Conservation (phyloP, 2,113 vertebrate genomes). For the Pelvicachromis taeniatus region DNA sequence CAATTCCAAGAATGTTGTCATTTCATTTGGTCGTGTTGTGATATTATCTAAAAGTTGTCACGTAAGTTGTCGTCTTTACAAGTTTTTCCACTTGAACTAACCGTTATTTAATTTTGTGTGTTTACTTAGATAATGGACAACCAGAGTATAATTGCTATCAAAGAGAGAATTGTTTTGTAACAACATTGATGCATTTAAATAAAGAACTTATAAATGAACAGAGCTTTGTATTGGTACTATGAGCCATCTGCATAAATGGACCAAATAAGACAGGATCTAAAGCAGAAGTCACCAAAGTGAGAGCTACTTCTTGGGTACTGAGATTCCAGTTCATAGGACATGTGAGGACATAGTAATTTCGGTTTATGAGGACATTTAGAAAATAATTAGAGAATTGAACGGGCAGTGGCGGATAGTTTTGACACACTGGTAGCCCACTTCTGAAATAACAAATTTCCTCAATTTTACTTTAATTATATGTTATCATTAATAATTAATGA, state of each 20-base stretch:
- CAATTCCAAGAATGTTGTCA: not conserved
- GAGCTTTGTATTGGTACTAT: not conserved
- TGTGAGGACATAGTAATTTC: too few relatives aligned
- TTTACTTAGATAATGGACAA: slow-evolving; percentile 25
- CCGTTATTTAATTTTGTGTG: slow-evolving; percentile 54
- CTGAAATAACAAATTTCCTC: too few relatives aligned
- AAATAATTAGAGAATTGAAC: too few relatives aligned
- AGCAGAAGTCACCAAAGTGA: too few relatives aligned
- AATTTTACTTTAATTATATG: too few relatives aligned
- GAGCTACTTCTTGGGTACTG: too few relatives aligned
- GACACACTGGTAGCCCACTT: too few relatives aligned
- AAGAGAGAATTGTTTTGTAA: slow-evolving; percentile 37
- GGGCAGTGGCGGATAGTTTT: too few relatives aligned
- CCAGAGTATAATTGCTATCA: slow-evolving; percentile 28
- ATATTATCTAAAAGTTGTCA: not conserved
- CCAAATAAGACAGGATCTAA: rapidly evolving
- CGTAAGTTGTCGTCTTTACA: not conserved
- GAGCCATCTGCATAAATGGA: not conserved
- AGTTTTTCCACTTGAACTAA: slow-evolving; percentile 42
- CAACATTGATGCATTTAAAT: slow-evolving; percentile 49
- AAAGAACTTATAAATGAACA: slow-evolving; percentile 38
- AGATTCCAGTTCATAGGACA: too few relatives aligned
- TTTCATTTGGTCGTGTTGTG: slow-evolving; percentile 9
- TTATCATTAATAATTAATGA: too few relatives aligned
- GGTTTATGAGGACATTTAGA: too few relatives aligned